phyloP scores from a whole-genome alignment of 2,113 vertebrate genomes.

The Nannospalax galili region DNA sequence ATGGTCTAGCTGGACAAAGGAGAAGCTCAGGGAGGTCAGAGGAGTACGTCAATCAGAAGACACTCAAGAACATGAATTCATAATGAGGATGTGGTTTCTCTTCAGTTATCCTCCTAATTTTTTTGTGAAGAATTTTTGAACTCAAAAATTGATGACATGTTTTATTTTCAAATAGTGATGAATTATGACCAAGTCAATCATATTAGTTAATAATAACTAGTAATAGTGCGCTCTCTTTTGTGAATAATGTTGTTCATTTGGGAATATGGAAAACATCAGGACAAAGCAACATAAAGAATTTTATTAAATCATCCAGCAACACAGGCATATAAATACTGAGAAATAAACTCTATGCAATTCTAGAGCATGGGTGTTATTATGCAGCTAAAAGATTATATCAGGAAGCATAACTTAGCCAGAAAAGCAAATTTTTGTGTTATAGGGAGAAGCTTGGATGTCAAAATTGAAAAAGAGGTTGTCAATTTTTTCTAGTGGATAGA shows the following conservation, averaged over 20 bases:
- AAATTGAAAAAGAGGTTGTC: not conserved
- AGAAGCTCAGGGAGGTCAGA: not conserved
- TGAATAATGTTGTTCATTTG: not conserved
- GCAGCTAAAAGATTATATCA: not conserved
- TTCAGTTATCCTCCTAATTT: not conserved
- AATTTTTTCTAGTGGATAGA: conserved; percentile 38
- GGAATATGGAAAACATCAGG: not conserved
- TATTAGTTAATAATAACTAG: not conserved
- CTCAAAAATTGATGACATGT: not conserved
- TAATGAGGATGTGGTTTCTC: not conserved
- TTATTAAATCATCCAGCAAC: not conserved
- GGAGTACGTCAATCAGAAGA: not conserved
- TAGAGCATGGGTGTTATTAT: not conserved
- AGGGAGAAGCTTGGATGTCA: not conserved
- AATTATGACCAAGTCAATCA: not conserved
- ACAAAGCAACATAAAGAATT: not conserved
- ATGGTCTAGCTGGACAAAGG: not conserved
- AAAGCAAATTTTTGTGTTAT: not conserved
- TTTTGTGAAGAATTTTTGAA: not conserved
- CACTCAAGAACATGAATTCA: not conserved
- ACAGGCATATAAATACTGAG: not conserved
- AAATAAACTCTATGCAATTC: not conserved
- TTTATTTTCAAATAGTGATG: conserved; percentile 1
- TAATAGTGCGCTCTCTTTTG: not conserved
- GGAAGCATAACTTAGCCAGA: not conserved